Evolutionary conservation across 1,140 invertebrate species (phyloP), one percentile per base, ranked within the genome.

Genomic region (Meteorus sp.): DNA sequence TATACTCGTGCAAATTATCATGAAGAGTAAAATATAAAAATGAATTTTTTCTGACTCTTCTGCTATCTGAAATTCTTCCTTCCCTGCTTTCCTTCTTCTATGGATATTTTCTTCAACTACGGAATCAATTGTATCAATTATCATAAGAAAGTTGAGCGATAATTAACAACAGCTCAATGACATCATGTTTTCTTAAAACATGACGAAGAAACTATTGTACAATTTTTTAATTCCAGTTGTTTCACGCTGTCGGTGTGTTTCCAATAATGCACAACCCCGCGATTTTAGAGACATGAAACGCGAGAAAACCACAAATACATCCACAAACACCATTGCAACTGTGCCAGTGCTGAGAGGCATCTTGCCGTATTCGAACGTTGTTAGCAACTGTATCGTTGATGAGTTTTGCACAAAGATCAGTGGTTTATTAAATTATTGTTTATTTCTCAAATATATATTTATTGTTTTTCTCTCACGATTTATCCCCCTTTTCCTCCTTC

Each of bases 151-250:
- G 17, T 44, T 11, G 25, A 55, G 39, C 41, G 23, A 55, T 31
- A 1, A 13, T 25, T 44, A 59, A 9, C 22, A 39, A 27, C 48
- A 17, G 15, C 11, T 9, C 9, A 22, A 29, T 15, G 13, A 50
- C 5, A 23, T 27, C 25, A 11, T 4, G 13, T 29, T 43, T 23
- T 44, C 50, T 89, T 91, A 91, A 80, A 91, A 91, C 79, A 91
- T 86, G 51, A 91, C 89, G 75, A 91, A 91, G 80, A 91, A 91
- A 50, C 88, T 90, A 78, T 91, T 91, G 78, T 91, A 91, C 73
- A 91, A 78, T 80, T 91, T 90, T 78, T 91, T 91, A 66, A 91
- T 90, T 37, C 89, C 89, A 20, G 89, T 90, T 29, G 88, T 89
- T 74, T 91, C 89, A 65, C 88, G 81, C 75, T 90, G 89, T 73